Percentiles rank a stretch among this genome's conserved stretches.
Evolutionary conservation across 2,113 vertebrate genomes (phyloP).

Genomic region (Silurus meridionalis): DNA sequence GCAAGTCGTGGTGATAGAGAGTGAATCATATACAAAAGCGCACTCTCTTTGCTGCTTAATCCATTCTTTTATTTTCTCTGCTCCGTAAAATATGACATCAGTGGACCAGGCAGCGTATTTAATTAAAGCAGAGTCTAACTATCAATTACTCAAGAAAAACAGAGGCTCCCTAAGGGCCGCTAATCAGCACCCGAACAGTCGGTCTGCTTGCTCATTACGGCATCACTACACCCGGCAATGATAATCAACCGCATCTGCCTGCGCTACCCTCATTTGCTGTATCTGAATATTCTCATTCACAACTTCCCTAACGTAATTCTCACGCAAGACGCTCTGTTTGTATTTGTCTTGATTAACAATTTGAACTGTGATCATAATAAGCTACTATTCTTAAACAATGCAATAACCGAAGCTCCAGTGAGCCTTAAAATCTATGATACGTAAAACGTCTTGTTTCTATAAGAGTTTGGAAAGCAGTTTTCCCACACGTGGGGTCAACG

Average conservation of each 20-base stretch:
- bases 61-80: constrained; percentile 34
- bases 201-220: constrained; percentile 53
- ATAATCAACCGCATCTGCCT: constrained; percentile 55
- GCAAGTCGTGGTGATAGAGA: constrained; percentile 15
- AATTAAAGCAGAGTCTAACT: constrained; percentile 61
- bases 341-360: constrained; percentile 21
- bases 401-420: not conserved
- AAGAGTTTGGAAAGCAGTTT: constrained; percentile 8
- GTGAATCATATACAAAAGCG: constrained; percentile 40
- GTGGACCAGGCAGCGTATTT: constrained; percentile 59
- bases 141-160: constrained; percentile 64
- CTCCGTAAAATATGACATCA: constrained; percentile 56
- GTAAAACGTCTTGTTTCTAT: not conserved
- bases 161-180: constrained; percentile 63
- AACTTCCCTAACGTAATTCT: constrained; percentile 43
- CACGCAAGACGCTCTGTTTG: constrained; percentile 9
- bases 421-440: not conserved
- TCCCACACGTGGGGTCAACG: not conserved
- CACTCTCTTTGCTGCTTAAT: constrained; percentile 38
- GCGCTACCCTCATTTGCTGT: constrained; percentile 44
- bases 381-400: not conserved
- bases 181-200: constrained; percentile 67
- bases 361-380: constrained; percentile 4
- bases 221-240: constrained; percentile 47
- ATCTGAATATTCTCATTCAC: constrained; percentile 44